These are phyloP conservation scores for Siniperca obscura DNA, from an alignment of 2,797 vertebrate species.

Conservation along the genomic window DNA sequence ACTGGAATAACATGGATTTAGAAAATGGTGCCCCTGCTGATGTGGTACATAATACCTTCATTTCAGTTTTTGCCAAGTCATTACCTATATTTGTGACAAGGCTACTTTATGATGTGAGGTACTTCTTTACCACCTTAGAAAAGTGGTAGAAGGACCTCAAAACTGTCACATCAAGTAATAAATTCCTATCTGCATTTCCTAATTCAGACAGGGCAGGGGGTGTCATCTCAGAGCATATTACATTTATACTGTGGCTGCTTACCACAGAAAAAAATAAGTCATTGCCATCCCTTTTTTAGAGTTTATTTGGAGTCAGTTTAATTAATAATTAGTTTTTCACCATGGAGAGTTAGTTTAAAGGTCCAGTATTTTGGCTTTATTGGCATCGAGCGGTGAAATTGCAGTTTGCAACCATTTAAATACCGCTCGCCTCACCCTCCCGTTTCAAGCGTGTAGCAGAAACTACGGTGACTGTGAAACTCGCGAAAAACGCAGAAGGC, in stretches of 20 bases:
- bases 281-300: not conserved
- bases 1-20: constrained; percentile 27
- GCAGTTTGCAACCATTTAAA: too few relatives aligned
- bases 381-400: too few relatives aligned
- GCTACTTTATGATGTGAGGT: constrained; percentile 21
- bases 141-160: constrained; percentile 7
- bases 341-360: not conserved
- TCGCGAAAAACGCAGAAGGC: too few relatives aligned
- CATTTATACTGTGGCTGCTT: not conserved
- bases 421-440: too few relatives aligned
- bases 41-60: constrained; percentile 40
- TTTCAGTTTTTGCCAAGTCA: constrained; percentile 62
- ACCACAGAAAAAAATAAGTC: not conserved
- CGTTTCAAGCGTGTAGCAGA: too few relatives aligned
- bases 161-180: not conserved
- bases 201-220: not conserved
- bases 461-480: too few relatives aligned
- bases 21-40: constrained; percentile 44
- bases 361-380: too few relatives aligned
- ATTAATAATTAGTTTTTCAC: not conserved
- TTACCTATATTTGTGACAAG: constrained; percentile 52
- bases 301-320: not conserved
- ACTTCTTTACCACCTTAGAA: constrained; percentile 11
- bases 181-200: not conserved
- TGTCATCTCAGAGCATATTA: not conserved